Conservation (phyloP, 1,140 invertebrate species). For the Drosophila sulfurigaster region DNA sequence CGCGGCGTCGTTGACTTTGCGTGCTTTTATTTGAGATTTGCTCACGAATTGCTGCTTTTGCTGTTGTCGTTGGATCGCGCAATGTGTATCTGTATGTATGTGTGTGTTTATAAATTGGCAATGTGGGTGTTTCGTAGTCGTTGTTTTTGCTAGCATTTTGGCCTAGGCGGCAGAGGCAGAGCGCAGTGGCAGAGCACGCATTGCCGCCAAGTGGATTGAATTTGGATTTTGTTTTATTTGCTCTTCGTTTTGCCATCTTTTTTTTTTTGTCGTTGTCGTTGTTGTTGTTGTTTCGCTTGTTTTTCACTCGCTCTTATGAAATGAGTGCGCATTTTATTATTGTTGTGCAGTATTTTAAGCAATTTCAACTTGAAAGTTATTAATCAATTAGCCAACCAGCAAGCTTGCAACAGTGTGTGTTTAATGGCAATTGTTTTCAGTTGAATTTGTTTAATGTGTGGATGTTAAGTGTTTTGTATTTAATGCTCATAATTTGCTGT, state of each 20-base stretch:
- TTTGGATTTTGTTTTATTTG: slow-evolving; percentile 71
- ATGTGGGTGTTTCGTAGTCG: slow-evolving; percentile 15
- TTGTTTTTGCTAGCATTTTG: slow-evolving; percentile 37
- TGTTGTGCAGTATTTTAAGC: slow-evolving; percentile 13
- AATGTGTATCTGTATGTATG: slow-evolving; percentile 43
- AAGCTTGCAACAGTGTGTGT: slow-evolving; percentile 13
- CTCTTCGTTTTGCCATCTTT: slow-evolving; percentile 44
- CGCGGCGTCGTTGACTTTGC: slow-evolving; percentile 58
- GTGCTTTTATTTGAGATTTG: slow-evolving; percentile 80
- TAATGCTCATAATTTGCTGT: neutral
- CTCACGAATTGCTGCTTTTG: slow-evolving; percentile 73
- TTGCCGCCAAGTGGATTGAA: slow-evolving; percentile 69
- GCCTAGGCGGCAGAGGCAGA: slow-evolving; percentile 22
- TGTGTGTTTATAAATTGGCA: slow-evolving; percentile 31
- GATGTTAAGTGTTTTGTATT: neutral
- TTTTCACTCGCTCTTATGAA: slow-evolving; percentile 11
- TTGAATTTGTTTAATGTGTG: neutral
- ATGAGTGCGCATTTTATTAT: slow-evolving; percentile 5
- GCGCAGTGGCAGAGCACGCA: slow-evolving; percentile 19
- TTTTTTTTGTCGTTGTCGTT: slow-evolving; percentile 26
- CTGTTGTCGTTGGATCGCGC: slow-evolving; percentile 41
- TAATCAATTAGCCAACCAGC: slow-evolving; percentile 65
- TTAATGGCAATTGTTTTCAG: slow-evolving; percentile 4
- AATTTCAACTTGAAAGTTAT: slow-evolving; percentile 48
- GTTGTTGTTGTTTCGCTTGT: too few species aligned